Conservation (phyloP, 1,140 invertebrate species). For the Cyrtorhinus lividipennis region DNA sequence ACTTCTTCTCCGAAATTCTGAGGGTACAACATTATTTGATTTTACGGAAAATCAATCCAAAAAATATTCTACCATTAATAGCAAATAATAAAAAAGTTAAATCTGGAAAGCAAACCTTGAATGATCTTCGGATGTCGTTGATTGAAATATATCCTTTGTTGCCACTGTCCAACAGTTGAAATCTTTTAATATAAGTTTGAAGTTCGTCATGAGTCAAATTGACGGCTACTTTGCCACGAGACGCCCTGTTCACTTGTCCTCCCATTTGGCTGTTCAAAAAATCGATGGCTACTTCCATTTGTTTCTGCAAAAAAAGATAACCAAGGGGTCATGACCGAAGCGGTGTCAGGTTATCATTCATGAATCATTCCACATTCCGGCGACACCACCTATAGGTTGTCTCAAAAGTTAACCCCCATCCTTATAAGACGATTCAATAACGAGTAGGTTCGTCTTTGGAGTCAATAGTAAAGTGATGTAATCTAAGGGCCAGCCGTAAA, state of each 20-base stretch:
- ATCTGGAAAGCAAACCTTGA: slow-evolving; percentile 71
- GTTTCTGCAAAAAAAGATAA: slow-evolving; percentile 38
- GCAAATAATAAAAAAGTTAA: too few relatives aligned
- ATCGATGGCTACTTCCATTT: slow-evolving; percentile 60
- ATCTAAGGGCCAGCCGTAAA: too few relatives aligned
- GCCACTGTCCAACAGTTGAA: slow-evolving; percentile 89
- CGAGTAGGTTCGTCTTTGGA: too few relatives aligned
- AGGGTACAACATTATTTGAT: background rate
- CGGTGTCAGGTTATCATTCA: too few relatives aligned
- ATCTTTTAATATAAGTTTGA: slow-evolving; percentile 83
- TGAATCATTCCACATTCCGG: too few relatives aligned
- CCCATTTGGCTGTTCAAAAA: slow-evolving; percentile 95
- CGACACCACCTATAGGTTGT: too few relatives aligned
- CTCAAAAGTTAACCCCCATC: too few relatives aligned
- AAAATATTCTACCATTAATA: too few relatives aligned
- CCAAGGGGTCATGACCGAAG: too few relatives aligned
- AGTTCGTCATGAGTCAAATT: slow-evolving; percentile 88
- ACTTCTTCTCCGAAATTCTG: slow-evolving; percentile 59
- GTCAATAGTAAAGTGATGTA: too few relatives aligned
- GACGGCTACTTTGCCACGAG: slow-evolving; percentile 75
- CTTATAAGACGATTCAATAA: too few relatives aligned
- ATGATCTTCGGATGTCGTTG: slow-evolving; percentile 84
- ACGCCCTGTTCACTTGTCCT: slow-evolving; percentile 76
- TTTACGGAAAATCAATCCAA: too few relatives aligned
- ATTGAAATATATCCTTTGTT: slow-evolving; percentile 96